Base-by-base conservation (phyloP, 2,888 invertebrate species). In the Campaea margaritaria region DNA sequence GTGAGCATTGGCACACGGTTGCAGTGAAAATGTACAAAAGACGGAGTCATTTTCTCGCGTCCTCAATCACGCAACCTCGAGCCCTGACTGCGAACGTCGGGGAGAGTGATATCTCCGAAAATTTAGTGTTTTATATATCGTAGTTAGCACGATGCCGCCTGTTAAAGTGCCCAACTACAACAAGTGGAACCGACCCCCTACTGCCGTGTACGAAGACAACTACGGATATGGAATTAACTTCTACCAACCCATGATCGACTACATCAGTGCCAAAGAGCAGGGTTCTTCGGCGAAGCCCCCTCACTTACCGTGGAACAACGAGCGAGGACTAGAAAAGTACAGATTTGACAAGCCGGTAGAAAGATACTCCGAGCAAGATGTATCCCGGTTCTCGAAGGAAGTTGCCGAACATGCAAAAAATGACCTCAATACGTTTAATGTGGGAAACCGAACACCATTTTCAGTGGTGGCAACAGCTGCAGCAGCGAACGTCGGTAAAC, bases 191-290 rank as follows among this genome's bases (percentile, higher is more conserved):
- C 92, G 91, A 68, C 94, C 94, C 50, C 94, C 95, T 52, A 95
- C 95, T 15, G 83, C 94, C 56, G 94, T 95, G 59, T 97, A 97
- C 89, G 95, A 96, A 79, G 95, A 95, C 85, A 97, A 97, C 88
- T 97, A 97, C 88, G 96, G 96, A 70, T 96, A 95, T 84, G 96
- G 96, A 51, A 96, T 96, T 77, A 96, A 96, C 89, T 96, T 94
- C 86, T 97, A 97, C 87, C 96, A 96, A 84, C 97, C 97, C 48
- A 96, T 97, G 96, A 95, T 97, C 76, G 96, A 97, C 86, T 96
- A 96, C 79, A 94, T 97, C 72, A 95, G 95, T 78, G 94, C 94
- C 44, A 96, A 95, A 88, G 93, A 94, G 70, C 91, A 85, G 53
- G 93, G 91, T 53, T 70, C 82, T 14, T 58, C 76, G 14, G 72